Base-by-base conservation (phyloP, 2,113 vertebrate species). In the Paratilapia polleni region DNA sequence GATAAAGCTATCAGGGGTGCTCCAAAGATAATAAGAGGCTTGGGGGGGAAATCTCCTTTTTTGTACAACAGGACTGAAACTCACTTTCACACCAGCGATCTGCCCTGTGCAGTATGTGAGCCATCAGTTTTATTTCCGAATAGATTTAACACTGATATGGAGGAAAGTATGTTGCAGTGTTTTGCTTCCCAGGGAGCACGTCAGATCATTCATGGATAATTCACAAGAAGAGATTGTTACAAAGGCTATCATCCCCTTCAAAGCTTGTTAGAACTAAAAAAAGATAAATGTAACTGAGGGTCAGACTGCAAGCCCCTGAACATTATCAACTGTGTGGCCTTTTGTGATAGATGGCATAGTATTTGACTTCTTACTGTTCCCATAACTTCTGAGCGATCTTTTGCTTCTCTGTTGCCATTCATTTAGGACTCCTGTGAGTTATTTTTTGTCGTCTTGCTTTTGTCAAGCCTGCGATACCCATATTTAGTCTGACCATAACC, bases 11-110 rank as follows among this genome's bases (percentile, higher is more conserved):
- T 87, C 87, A 74, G 78, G 88, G 88, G 85, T 87, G 87, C 81
- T 82, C 75, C 76, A 60, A 83, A 78, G 86, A 83, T 90, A 92
- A 93, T 85, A 85, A 79, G 84, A 90, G 60, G 84, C 88, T 47
- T 12, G 14, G 84, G 82, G 90, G 86, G 43, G 86, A 89, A 87
- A 82, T 85, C 78, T 82, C 81, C 84, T 82, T 87, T 91, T 83
- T 58, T 60, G 90, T 49, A 43, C 88, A 84, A 83, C 76, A 68
- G 79, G 89, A 88, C 84, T 76, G 66, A 84, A 83, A 91, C 87
- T 90, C 85, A 78, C 73, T 59, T 73, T 64, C 70, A 86, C 78
- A 83, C 57, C 70, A 74, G 77, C 22, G 47, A 77, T 85, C 11
- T 57, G 59, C 80, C 75, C 77, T 2, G 20, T 78, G 85, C 58